Conservation (phyloP, 2,888 invertebrate species). For the Hipparchia sbordonii region DNA sequence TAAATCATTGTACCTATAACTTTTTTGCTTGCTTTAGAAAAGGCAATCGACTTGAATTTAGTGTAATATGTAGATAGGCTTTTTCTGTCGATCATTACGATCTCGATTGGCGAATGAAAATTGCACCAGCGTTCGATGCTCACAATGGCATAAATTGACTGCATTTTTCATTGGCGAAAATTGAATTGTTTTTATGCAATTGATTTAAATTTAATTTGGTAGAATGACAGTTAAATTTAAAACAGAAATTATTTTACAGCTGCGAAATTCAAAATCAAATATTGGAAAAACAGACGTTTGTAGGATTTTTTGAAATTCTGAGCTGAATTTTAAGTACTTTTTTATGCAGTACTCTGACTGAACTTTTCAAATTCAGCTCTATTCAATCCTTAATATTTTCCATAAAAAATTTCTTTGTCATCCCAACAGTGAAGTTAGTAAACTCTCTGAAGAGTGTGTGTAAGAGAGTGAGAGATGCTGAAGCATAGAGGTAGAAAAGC, state of each 20-base stretch:
- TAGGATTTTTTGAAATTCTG: neutral
- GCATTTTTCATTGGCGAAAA: slow-evolving; percentile 28
- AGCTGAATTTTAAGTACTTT: neutral
- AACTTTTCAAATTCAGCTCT: too few species aligned
- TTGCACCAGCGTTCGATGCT: neutral
- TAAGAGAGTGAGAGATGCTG: too few species aligned
- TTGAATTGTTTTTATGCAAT: slow-evolving; percentile 29
- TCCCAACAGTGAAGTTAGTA: too few species aligned
- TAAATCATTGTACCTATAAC: too few species aligned
- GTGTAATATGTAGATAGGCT: neutral
- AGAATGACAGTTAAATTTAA: slow-evolving; percentile 18
- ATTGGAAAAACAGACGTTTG: neutral
- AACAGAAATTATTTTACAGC: slow-evolving; percentile 13
- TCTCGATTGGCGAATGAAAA: neutral
- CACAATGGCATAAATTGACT: slow-evolving; percentile 17
- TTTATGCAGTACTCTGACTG: neutral
- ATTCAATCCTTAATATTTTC: too few species aligned
- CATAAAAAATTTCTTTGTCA: too few species aligned
- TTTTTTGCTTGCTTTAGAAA: too few species aligned
- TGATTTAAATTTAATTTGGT: slow-evolving; percentile 34
- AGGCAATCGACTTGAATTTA: too few species aligned
- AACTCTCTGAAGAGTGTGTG: too few species aligned
- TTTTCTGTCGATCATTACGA: neutral
- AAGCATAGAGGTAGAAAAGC: neutral
- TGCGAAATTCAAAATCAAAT: slow-evolving; percentile 9